Evolutionary conservation across 1,140 invertebrate species (phyloP).

Genomic region (Pseudomyrmex cubaensis): DNA sequence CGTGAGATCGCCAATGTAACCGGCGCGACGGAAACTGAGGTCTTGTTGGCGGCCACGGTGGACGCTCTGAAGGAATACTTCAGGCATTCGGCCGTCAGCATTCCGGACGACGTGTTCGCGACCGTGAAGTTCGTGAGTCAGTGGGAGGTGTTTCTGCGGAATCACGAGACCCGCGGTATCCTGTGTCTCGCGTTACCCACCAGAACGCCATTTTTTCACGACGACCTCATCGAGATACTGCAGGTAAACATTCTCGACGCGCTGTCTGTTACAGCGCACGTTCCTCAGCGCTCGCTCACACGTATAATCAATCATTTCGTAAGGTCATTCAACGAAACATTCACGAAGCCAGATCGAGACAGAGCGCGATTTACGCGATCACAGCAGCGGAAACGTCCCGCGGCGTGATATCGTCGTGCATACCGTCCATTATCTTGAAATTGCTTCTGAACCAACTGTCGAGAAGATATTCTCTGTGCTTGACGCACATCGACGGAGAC

Average conservation of each 20-base stretch:
- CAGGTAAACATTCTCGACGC: constrained; percentile 71
- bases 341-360: constrained; percentile 86
- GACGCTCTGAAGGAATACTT: constrained; percentile 89
- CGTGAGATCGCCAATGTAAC: constrained; percentile 86
- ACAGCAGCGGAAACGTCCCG: constrained; percentile 89
- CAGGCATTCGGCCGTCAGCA: constrained; percentile 83
- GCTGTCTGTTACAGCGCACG: too few species aligned
- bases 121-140: constrained; percentile 86
- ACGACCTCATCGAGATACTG: constrained; percentile 82
- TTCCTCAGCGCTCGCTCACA: too few species aligned
- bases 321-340: constrained; percentile 86
- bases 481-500: constrained; percentile 89
- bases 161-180: constrained; percentile 85
- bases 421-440: constrained; percentile 89
- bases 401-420: constrained; percentile 88
- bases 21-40: constrained; percentile 89
- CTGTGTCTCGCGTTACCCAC: constrained; percentile 87
- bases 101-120: constrained; percentile 86
- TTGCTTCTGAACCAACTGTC: constrained; percentile 90
- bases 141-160: constrained; percentile 83
- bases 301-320: background rate
- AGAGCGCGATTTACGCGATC: constrained; percentile 89
- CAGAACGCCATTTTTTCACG: constrained; percentile 81
- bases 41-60: constrained; percentile 88
- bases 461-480: constrained; percentile 89